Evolutionary conservation across 2,113 vertebrate species (phyloP), one percentile per base, ranked within the genome.

Genomic region (Mesembrinibis cayennensis): DNA sequence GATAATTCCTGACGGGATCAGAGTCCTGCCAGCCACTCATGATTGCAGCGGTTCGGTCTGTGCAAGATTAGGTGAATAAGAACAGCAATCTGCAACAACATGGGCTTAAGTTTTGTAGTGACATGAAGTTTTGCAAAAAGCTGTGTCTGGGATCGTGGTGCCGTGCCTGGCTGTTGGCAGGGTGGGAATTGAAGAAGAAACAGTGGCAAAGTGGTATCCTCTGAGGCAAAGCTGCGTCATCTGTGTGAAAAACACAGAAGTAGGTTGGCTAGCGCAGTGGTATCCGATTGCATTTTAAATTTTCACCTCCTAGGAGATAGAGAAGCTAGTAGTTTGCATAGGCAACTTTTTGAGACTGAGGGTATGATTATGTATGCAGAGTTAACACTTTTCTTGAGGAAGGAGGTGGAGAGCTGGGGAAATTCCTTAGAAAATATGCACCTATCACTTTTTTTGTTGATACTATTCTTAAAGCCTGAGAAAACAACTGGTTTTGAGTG

Each of bases 41-140:
- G 4, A 0, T 29, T 8, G 20, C 55, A 61, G 53, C 45, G 3
- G 12, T 40, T 56, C 0, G 1, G 9, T 18, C 42, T 78, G 49
- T 16, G 16, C 21, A 53, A 16, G 14, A 38, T 38, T n/a, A 73
- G 36, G 27, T 19, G 25, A 20, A 81, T 53, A 29, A 65, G 30
- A 73, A 3, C 11, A 34, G 7, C 58, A 34, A 9, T 11, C 20
- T 50, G 23, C 7, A 40, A 21, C 19, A 45, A 5, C 0, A 0
- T 0, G n/a, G 38, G 8, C 13, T 21, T 85, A 36, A 50, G 29
- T 13, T 55, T 66, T n/a, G 5, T 0, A 4, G 18, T 9, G 34
- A 18, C 27, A 13, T 4, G 12, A 55, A 1, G 0, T 56, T 66
- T 62, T 52, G 26, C 17, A 45, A 55, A 69, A 53, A 34, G 9